A percentile compares a stretch with the other conserved stretches of the same genome.
These are phyloP conservation scores for Ametastegia equiseti DNA, from an alignment of 2,888 invertebrate genomes.

Conservation along the genomic window DNA sequence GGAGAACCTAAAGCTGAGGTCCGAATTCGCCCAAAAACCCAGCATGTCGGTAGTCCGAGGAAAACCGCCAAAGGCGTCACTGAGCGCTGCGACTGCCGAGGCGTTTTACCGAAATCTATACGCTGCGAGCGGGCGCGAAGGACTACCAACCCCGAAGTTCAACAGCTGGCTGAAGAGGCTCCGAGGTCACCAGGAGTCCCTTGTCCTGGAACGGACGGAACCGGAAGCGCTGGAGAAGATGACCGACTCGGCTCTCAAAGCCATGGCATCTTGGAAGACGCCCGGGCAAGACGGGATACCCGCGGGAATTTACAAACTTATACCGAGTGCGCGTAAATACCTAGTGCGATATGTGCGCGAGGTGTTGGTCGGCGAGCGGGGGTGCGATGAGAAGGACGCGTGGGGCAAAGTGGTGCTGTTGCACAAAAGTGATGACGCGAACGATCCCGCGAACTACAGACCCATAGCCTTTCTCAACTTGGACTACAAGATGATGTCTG, in stretches of 20 bases:
- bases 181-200: background rate
- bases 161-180: slow-evolving; percentile 38
- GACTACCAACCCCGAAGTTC: background rate
- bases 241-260: slow-evolving; percentile 30
- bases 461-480: slow-evolving; percentile 59
- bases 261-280: slow-evolving; percentile 52
- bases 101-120: slow-evolving; percentile 20
- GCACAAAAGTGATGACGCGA: slow-evolving; percentile 55
- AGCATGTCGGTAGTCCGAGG: background rate
- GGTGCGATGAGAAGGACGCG: slow-evolving; percentile 51
- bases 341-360: slow-evolving; percentile 10
- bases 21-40: background rate
- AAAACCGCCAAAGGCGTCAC: too few species aligned
- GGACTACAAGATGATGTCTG: slow-evolving; percentile 59
- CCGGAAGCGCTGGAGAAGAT: background rate
- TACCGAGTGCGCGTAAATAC: slow-evolving; percentile 43
- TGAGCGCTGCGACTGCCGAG: background rate
- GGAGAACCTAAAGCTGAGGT: background rate
- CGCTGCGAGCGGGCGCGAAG: background rate
- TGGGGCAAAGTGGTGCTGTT: slow-evolving; percentile 57
- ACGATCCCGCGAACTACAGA: slow-evolving; percentile 56
- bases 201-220: background rate
- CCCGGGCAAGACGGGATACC: slow-evolving; percentile 53
- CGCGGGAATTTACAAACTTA: slow-evolving; percentile 49
- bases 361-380: background rate